phyloP scores from a whole-genome alignment of 2,797 vertebrate species.

The Gambelia wislizenii region DNA sequence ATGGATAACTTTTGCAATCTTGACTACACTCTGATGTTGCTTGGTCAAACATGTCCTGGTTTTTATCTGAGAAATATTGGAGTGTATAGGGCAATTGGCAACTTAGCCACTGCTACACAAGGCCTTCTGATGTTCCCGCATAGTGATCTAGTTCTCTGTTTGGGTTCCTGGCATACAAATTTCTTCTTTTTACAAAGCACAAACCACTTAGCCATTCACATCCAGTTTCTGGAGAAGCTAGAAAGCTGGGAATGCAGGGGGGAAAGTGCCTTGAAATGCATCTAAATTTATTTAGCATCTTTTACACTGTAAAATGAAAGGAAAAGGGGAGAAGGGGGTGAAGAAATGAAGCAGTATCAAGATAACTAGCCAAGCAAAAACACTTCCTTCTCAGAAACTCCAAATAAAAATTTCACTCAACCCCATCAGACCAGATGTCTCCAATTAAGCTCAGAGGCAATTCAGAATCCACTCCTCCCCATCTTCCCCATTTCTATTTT shows the following conservation, averaged over 20 bases:
- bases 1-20: no score
- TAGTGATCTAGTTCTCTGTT: not conserved
- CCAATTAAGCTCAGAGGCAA: conserved; percentile 67
- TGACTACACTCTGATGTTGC: no score
- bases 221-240: not conserved
- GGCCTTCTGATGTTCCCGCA: not conserved
- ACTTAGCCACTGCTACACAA: not conserved
- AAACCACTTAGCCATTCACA: not conserved
- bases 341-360: conserved; percentile 68
- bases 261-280: conserved; percentile 3
- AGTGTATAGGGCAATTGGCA: not conserved
- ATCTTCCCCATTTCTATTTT: conserved; percentile 16
- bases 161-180: no score
- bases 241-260: not conserved
- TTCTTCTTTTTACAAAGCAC: not conserved
- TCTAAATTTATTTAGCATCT: conserved; percentile 29
- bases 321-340: conserved; percentile 37
- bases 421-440: conserved; percentile 62
- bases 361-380: conserved; percentile 60
- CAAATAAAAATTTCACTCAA: conserved; percentile 71
- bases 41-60: no score
- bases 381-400: conserved; percentile 66
- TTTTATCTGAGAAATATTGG: not conserved
- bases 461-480: not conserved
- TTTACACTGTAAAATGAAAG: conserved; percentile 57